Evolutionary conservation across 2,797 vertebrate species (phyloP).

Genomic region (Euphonia xanthogaster): DNA sequence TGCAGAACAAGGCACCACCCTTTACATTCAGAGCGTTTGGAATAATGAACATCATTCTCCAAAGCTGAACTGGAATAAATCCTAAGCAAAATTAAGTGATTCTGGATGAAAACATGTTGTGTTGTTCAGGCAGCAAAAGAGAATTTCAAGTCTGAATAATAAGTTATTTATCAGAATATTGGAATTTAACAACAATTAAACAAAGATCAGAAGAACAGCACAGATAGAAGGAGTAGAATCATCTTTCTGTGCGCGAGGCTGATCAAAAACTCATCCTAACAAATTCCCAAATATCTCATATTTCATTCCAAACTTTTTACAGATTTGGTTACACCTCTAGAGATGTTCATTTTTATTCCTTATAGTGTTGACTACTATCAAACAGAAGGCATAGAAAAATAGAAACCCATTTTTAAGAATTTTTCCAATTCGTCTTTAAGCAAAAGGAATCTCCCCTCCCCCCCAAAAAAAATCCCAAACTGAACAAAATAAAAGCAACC

Average conservation of each 20-base stretch:
- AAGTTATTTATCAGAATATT: background rate
- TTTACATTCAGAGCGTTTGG: background rate
- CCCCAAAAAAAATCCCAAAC: fast-evolving
- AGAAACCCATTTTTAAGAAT: background rate
- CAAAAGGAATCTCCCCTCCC: too few species aligned
- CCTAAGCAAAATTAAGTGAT: background rate
- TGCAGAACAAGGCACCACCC: background rate
- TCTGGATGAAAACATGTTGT: background rate
- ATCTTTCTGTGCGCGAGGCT: background rate
- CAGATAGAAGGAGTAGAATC: background rate
- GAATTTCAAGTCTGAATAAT: background rate
- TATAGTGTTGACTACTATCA: background rate
- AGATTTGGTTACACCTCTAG: background rate
- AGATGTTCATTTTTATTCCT: background rate
- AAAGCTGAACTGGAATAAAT: background rate
- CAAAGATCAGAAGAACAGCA: background rate
- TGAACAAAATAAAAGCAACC: background rate
- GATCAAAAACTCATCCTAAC: background rate
- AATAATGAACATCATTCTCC: background rate
- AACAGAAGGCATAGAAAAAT: background rate
- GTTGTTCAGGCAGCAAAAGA: background rate
- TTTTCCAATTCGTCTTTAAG: background rate
- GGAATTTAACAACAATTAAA: background rate
- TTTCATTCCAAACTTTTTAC: background rate
- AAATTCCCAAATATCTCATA: background rate